Percentiles rank a stretch among this genome's conserved stretches.
Conservation (phyloP, 2,888 invertebrate genomes). For the Brachynemurus nebulosus region DNA sequence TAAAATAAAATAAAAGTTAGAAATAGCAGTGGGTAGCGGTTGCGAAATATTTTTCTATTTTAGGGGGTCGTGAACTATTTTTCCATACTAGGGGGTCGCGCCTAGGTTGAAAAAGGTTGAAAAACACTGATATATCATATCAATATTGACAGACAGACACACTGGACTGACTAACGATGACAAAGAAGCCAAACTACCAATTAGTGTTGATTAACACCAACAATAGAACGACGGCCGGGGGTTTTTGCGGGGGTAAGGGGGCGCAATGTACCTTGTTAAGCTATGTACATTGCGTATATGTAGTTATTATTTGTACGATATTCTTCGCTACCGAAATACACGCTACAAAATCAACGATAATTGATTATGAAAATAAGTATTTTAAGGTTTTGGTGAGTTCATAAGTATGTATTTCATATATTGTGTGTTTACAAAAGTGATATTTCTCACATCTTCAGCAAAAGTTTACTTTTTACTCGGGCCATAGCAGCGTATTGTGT, state of each 20-base stretch:
- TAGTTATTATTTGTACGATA: too few species aligned
- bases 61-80: too few species aligned
- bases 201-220: conserved; percentile 9
- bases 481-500: too few species aligned
- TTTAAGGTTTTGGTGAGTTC: background rate
- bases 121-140: background rate
- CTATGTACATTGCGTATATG: background rate
- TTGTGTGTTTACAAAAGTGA: background rate
- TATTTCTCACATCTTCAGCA: conserved; percentile 1
- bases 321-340: background rate
- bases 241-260: too few species aligned
- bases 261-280: background rate
- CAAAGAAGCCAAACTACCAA: conserved; percentile 10
- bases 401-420: background rate
- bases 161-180: too few species aligned
- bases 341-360: background rate
- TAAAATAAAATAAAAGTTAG: too few species aligned
- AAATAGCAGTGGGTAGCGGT: too few species aligned
- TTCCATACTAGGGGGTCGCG: too few species aligned
- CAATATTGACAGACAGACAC: background rate
- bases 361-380: conserved; percentile 1
- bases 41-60: too few species aligned
- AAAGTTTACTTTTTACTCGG: conserved; percentile 1
- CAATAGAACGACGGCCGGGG: too few species aligned
- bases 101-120: too few species aligned